A percentile compares a stretch with the other conserved stretches of the same genome.
Evolutionary conservation across 2,888 invertebrate species (phyloP).

Genomic region (Ormyrus pomaceus): DNA sequence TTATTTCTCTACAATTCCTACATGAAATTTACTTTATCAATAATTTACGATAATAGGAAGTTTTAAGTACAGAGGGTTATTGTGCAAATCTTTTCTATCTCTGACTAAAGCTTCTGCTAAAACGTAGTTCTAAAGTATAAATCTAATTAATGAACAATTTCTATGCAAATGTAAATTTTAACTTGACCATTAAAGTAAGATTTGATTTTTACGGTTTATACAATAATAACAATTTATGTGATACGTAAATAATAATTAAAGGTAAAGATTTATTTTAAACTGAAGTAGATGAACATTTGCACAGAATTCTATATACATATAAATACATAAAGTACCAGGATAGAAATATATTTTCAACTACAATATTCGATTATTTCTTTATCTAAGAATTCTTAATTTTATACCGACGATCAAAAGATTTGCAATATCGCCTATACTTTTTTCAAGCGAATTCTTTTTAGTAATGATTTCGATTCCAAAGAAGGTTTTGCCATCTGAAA

Average conservation of each 20-base stretch:
- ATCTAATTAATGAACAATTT: slow-evolving; percentile 54
- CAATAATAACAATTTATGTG: slow-evolving; percentile 7
- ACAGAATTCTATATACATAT: slow-evolving; percentile 69
- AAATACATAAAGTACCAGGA: slow-evolving; percentile 65
- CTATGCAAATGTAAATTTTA: slow-evolving; percentile 55
- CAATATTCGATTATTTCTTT: slow-evolving; percentile 26
- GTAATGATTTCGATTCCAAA: slow-evolving; percentile 17
- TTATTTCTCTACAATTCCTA: slow-evolving; percentile 68
- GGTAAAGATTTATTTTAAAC: slow-evolving; percentile 17
- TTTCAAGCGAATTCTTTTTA: slow-evolving; percentile 2
- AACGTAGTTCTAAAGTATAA: slow-evolving; percentile 55
- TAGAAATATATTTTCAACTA: slow-evolving; percentile 51
- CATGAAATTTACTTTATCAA: slow-evolving; percentile 63
- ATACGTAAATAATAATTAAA: slow-evolving; percentile 9
- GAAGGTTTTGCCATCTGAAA: slow-evolving; percentile 14
- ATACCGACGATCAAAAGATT: slow-evolving; percentile 19
- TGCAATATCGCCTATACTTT: neutral
- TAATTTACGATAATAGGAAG: slow-evolving; percentile 67
- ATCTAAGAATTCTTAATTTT: slow-evolving; percentile 27
- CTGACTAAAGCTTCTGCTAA: slow-evolving; percentile 57
- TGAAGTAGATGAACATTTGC: slow-evolving; percentile 48
- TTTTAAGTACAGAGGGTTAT: slow-evolving; percentile 65
- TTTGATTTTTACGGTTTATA: slow-evolving; percentile 31
- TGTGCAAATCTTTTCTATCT: slow-evolving; percentile 58
- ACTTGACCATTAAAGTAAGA: neutral